Percentiles rank a stretch among this genome's conserved stretches.
Evolutionary conservation across 2,113 vertebrate species (phyloP).

Genomic region (Paradisaea rubra): DNA sequence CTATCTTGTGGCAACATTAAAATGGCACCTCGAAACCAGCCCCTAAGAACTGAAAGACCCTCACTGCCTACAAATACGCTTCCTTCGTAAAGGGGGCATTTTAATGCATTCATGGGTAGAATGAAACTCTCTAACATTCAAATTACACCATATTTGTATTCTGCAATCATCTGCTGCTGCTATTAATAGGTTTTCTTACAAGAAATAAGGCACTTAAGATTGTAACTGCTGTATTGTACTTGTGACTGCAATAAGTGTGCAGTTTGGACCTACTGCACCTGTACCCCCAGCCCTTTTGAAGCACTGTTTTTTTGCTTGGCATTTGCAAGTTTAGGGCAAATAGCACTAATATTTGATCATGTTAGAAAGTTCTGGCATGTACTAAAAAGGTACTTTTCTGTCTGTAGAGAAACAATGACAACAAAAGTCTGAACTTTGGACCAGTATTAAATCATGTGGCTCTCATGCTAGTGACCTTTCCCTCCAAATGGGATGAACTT

Average conservation of each 20-base stretch:
- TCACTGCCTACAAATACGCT: fast-evolving
- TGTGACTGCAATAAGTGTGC: fast-evolving
- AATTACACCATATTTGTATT: background rate
- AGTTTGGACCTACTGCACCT: background rate
- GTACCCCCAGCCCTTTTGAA: fast-evolving
- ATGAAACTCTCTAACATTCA: background rate
- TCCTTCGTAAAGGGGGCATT: background rate
- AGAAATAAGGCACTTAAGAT: background rate
- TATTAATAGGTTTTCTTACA: background rate
- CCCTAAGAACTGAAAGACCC: background rate
- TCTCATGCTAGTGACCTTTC: background rate
- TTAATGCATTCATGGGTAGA: background rate
- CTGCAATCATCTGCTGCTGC: background rate
- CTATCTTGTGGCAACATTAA: background rate
- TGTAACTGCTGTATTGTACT: background rate
- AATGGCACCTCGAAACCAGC: background rate
- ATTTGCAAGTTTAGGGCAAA: background rate
- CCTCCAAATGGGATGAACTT: background rate
- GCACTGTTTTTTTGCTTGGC: background rate
- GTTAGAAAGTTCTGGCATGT: background rate
- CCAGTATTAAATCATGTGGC: background rate
- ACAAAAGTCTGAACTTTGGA: background rate
- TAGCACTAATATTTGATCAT: background rate
- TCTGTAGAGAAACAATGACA: background rate
- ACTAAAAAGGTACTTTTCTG: background rate